Evolutionary conservation across 2,113 vertebrate species (phyloP).

Genomic region (Atherinomorus stipes): DNA sequence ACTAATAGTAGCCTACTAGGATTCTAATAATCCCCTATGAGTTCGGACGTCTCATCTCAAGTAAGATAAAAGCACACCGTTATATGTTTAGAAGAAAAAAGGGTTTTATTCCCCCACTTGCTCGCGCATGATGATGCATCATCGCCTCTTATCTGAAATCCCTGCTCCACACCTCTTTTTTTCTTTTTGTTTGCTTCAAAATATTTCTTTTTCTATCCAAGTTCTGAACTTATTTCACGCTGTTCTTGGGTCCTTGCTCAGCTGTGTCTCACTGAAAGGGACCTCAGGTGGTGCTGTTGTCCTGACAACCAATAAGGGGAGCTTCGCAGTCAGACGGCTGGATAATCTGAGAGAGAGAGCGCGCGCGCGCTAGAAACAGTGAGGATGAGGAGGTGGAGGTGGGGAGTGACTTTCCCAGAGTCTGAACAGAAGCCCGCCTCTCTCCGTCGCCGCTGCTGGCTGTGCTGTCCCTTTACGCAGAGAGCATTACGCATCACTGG

Average conservation of each 20-base stretch:
- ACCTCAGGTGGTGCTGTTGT: slow-evolving; percentile 88
- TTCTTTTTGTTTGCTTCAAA: neutral
- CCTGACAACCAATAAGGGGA: slow-evolving; percentile 85
- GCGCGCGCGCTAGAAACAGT: slow-evolving; percentile 10
- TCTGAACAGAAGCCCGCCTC: slow-evolving; percentile 64
- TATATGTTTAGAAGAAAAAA: too few relatives aligned
- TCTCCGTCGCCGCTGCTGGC: slow-evolving; percentile 58
- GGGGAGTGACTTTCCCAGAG: slow-evolving; percentile 52
- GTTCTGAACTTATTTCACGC: neutral
- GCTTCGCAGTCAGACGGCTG: slow-evolving; percentile 81
- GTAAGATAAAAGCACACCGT: neutral
- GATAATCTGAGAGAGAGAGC: slow-evolving; percentile 54
- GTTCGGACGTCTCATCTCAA: neutral
- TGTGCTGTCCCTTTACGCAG: slow-evolving; percentile 67
- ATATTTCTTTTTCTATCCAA: neutral
- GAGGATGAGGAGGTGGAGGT: slow-evolving; percentile 23
- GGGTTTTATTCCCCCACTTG: too few relatives aligned
- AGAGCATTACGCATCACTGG: slow-evolving; percentile 71
- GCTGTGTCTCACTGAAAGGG: slow-evolving; percentile 75
- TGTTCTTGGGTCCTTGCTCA: slow-evolving; percentile 17
- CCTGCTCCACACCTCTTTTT: neutral
- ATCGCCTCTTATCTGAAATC: too few relatives aligned
- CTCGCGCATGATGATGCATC: too few relatives aligned
- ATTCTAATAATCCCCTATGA: neutral
- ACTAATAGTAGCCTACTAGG: slow-evolving; percentile 30